These are phyloP conservation scores for Hartigia nigra DNA, from an alignment of 2,888 invertebrate species.

Conservation along the genomic window DNA sequence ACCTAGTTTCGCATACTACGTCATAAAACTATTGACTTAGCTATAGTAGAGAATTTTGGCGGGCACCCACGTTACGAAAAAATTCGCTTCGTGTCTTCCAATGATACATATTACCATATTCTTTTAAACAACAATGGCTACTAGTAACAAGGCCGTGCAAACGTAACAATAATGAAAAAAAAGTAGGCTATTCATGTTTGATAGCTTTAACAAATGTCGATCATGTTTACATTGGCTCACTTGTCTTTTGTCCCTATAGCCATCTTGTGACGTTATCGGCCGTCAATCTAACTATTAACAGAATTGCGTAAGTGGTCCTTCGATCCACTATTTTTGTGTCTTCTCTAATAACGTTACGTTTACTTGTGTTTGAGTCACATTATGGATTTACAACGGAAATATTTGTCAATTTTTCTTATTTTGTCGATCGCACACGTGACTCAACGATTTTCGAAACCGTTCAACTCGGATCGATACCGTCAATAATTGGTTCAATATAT, in stretches of 20 bases:
- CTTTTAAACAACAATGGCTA: not conserved
- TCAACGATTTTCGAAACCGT: not conserved
- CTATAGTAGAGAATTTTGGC: not conserved
- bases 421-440: not conserved
- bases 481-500: not conserved
- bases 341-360: constrained; percentile 40
- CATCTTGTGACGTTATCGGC: constrained; percentile 93
- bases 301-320: constrained; percentile 86
- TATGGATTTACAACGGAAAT: constrained; percentile 52
- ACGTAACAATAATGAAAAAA: not conserved
- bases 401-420: not conserved
- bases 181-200: constrained; percentile 14
- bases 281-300: constrained; percentile 92
- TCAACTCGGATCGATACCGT: not conserved
- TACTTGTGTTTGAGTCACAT: constrained; percentile 36
- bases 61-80: not conserved
- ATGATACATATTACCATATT: not conserved
- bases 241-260: constrained; percentile 73
- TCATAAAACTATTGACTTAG: not conserved
- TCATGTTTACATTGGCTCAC: constrained; percentile 54
- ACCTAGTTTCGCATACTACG: not conserved
- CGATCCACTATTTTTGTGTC: constrained; percentile 62
- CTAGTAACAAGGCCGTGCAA: not conserved
- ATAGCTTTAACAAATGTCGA: constrained; percentile 37
- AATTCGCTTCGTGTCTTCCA: not conserved